Evolutionary conservation across 2,797 vertebrate species (phyloP).

Genomic region (Pangasius mekongensis): DNA sequence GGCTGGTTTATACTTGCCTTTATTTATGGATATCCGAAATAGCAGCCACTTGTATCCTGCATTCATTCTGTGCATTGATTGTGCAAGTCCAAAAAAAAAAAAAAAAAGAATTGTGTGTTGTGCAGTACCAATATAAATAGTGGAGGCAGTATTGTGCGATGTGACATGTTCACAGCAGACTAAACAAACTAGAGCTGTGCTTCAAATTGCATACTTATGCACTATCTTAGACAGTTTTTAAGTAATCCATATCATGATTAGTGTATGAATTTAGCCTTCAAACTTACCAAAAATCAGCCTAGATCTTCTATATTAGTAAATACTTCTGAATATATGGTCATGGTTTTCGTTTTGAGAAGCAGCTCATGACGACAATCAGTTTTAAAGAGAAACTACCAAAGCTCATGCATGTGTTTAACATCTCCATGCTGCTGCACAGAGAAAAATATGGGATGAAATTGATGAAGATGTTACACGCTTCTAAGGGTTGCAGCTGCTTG

Average conservation of each 20-base stretch:
- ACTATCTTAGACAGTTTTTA: not conserved
- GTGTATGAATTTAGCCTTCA: not conserved
- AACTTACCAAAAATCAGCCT: not conserved
- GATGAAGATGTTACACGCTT: not conserved
- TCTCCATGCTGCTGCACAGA: not conserved
- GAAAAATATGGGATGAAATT: not conserved
- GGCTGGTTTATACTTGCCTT: not conserved
- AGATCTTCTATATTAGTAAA: not conserved
- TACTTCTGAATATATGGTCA: not conserved
- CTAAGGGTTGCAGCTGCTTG: not conserved
- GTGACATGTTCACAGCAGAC: not conserved
- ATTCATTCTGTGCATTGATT: not conserved
- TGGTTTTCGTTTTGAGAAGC: not conserved
- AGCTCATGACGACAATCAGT: not conserved
- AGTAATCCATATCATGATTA: not conserved
- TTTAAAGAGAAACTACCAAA: not conserved
- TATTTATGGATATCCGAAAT: not conserved
- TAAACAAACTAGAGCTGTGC: not conserved
- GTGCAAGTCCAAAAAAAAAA: not conserved
- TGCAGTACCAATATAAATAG: not conserved
- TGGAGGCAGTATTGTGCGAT: not conserved
- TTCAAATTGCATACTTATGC: not conserved
- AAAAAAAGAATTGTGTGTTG: not conserved
- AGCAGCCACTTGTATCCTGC: not conserved
- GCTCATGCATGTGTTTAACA: not conserved